Base-by-base conservation (phyloP, 2,797 vertebrate species). In the Propithecus deckenii region DNA sequence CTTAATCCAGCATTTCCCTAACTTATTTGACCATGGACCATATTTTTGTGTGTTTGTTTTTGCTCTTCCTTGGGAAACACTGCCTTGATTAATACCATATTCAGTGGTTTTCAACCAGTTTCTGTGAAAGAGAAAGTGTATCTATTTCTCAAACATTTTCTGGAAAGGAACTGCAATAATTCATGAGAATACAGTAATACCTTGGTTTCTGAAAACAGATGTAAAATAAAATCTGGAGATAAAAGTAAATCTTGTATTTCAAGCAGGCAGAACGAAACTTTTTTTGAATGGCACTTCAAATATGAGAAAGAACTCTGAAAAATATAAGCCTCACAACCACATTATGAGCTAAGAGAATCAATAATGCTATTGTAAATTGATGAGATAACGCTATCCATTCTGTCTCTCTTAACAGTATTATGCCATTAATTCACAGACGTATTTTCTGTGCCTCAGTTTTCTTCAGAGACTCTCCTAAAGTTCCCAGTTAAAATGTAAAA, bases 221-320 rank as follows among this genome's bases (percentile, higher is more conserved):
- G 20, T 23, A 75, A 96, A 94, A 88, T 52, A 86, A 71, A 84
- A 94, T 91, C 74, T 79, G 52, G 18, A 95, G 75, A 83, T 67
- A 57, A 78, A 72, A 86, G 48, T 78, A 92, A 88, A 78, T 48
- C 63, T 46, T 94, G 46, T 48, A 38, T 92, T 86, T 92, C 32
- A 57, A 80, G 38, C 4, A 76, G 61, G 15, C 72, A 96, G 35
- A 76, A 50, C 25, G 67, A 92, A 83, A 83, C 57, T 61, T 92
- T 50, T 41, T 86, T 83, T 57, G 32, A 32, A 79, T 12, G 23
- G 65, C 2, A 41, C 15, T 41, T 96, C 22, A 12, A 17, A 22
- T 18, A 65, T 30, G 43, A 96, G 59, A n/a, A 96, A 63, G 20
- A 71, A 22, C 15, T 79, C 65, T 48, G 38, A 63, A 87, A 86